Base-by-base conservation (phyloP, 2,113 vertebrate species). In the Tonatia bakeri region DNA sequence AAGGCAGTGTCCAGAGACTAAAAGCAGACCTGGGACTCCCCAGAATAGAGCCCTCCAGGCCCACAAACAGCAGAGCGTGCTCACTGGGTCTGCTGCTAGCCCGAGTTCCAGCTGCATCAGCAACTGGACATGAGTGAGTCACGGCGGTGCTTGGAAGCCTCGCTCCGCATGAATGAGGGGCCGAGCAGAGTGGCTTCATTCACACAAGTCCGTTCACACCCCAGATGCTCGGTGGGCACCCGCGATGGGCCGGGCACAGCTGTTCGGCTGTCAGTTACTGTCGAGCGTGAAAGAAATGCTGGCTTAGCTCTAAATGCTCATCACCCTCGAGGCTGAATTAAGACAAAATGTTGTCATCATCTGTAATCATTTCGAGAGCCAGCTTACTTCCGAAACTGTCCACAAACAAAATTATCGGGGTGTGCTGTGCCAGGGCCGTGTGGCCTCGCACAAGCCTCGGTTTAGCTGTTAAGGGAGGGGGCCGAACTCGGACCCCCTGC, bases 1-100 rank as follows among this genome's bases (percentile, higher is more conserved):
- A 87, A 95, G 87, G 81, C 90, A 92, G 40, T 94, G 97, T 94
- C 22, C 4, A 76, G 36, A 81, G 88, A 91, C 94, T 90, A 95
- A 97, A 97, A 96, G 67, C 90, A 94, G 94, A 95, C 84, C 86
- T 4, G 31, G 84, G 17, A 0, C 70, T 83, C 65, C 87, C 80
- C 50, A 67, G 94, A 95, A 94, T 73, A 96, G 95, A 95, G 88
- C 12, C 45, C 84, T 65, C 52, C 47, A 45, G 61, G 87, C 90
- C 96, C 94, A 83, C 36, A 4, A 59, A 70, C n/a, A 75, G 85
- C 61, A 24, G 52, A 26, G 26, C 6, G 16, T 3, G 81, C 31
- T 47, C 96, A 67, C 28, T 65, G 33, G 5, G 40, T 28, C 85
- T 28, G 50, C 31, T 81, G 77, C 94, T 67, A 24, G 72, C 82